These are phyloP conservation scores for Merluccius polli DNA, from an alignment of 2,797 vertebrate genomes.

Conservation along the genomic window DNA sequence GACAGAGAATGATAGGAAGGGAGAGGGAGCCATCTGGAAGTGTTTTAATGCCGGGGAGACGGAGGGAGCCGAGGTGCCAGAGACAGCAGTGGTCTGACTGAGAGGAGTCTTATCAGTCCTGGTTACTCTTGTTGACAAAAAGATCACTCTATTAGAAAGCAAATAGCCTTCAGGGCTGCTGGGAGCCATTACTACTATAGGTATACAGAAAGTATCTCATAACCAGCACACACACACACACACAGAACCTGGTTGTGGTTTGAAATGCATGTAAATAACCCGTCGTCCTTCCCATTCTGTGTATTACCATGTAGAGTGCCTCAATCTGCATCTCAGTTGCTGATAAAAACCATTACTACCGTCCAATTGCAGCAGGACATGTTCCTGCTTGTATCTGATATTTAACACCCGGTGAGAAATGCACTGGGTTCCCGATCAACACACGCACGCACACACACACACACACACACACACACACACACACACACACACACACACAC, in stretches of 20 bases:
- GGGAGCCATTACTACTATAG: slow-evolving; percentile 43
- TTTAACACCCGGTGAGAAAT: neutral
- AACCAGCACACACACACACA: slow-evolving; percentile 35
- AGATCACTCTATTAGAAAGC: slow-evolving; percentile 34
- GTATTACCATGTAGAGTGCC: slow-evolving; percentile 2
- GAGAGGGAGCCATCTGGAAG: slow-evolving; percentile 61
- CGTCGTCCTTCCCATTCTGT: slow-evolving; percentile 7
- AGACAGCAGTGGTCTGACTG: slow-evolving; percentile 50
- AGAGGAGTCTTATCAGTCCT: slow-evolving; percentile 29
- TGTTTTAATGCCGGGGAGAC: slow-evolving; percentile 43
- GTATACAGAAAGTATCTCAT: slow-evolving; percentile 38
- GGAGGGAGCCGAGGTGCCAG: slow-evolving; percentile 42
- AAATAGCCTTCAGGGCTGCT: slow-evolving; percentile 35
- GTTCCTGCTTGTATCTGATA: neutral
- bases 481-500: neutral
- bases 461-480: no score
- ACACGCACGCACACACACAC: neutral
- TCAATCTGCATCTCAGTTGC: neutral
- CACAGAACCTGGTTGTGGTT: slow-evolving; percentile 32
- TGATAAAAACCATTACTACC: neutral
- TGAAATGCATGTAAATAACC: slow-evolving; percentile 35
- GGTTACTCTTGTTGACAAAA: slow-evolving; percentile 54
- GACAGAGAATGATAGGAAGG: slow-evolving; percentile 17
- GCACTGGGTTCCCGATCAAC: neutral
- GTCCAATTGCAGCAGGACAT: neutral